Evolutionary conservation across 1,140 invertebrate species (phyloP), one percentile per base, ranked within the genome.

Genomic region (Formica exsecta): DNA sequence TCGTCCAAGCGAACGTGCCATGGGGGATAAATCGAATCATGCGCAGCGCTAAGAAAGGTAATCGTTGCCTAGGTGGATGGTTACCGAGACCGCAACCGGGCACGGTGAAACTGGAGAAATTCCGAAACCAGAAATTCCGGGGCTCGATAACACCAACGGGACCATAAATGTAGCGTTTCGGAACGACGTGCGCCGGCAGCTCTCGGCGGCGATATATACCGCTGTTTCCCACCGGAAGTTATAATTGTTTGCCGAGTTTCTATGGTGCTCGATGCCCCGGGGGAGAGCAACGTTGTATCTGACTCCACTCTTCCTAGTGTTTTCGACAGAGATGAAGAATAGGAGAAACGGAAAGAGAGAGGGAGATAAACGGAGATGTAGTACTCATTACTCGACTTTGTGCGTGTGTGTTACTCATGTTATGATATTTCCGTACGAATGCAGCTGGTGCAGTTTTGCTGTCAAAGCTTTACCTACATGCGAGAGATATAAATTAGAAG

Each of bases 211-310:
- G 80, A 62, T 86, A 86, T 88, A 90, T 70, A 74, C 54, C 25
- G 54, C 85, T 91, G 91, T 92, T 90, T 90, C 87, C 90, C 91
- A 89, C 87, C 89, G 90, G 91, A 94, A 93, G 90, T 94, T 94
- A 93, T 94, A 94, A 94, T 94, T 94, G 92, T 93, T 91, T 91
- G 89, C 86, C 54, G 92, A 93, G 92, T 93, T 91, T 91, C 88
- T 74, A 86, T 77, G 65, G 77, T 77, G 77, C 85, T 73, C 89
- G 88, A 88, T 91, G 70, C 91, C 87, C 86, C 62, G 81, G 83
- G 48, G 89, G 88, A 73, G 38, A 38, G 44, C 54, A 66, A 38
- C 77, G 66, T 65, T 66, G 64, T 68, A 54, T 71, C 75, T 68
- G 68, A 38, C 64, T 83, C 59, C 19, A 38, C 41, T 59, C 77